A percentile compares a stretch with the other conserved stretches of the same genome.
phyloP scores from a whole-genome alignment of 2,113 vertebrate genomes.

The Polyodon spathula region DNA sequence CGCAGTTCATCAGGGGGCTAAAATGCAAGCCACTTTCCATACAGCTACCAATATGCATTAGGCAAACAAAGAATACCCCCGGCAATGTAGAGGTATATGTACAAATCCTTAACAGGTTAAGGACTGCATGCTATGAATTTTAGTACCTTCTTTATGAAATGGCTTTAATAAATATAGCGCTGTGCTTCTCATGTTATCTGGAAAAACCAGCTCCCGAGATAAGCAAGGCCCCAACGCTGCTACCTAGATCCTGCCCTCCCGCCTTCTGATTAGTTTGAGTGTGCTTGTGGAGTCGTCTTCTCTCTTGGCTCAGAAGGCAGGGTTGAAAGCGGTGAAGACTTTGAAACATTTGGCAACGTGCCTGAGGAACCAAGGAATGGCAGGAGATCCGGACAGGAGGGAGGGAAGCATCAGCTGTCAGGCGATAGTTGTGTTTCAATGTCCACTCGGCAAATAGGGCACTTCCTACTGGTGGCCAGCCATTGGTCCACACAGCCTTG shows the following conservation, averaged over 20 bases:
- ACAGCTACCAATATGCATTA: conserved; percentile 50
- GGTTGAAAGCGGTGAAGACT: conserved; percentile 53
- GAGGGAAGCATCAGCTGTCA: conserved; percentile 76
- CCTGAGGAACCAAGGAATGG: conserved; percentile 62
- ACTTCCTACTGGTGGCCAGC: conserved; percentile 97
- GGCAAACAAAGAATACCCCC: conserved; percentile 44
- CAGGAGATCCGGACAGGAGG: conserved; percentile 38
- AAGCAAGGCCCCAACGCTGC: conserved; percentile 48
- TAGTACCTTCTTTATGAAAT: conserved; percentile 43
- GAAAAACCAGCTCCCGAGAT: conserved; percentile 65
- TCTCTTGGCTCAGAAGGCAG: conserved; percentile 92
- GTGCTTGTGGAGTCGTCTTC: conserved; percentile 74
- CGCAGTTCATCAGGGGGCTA: conserved; percentile 23
- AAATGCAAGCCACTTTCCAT: conserved; percentile 36
- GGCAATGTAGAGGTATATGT: conserved; percentile 70
- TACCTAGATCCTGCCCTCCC: conserved; percentile 54
- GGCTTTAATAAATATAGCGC: conserved; percentile 49
- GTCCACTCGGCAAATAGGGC: conserved; percentile 97
- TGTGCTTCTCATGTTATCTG: conserved; percentile 46
- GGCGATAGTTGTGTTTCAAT: conserved; percentile 95
- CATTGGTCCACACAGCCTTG: conserved; percentile 96
- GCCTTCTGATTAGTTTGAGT: conserved; percentile 43
- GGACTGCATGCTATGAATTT: conserved; percentile 35
- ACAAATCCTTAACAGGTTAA: conserved; percentile 36
- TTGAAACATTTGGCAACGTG: conserved; percentile 59